A percentile compares a stretch with the other conserved stretches of the same genome.
These are phyloP conservation scores for Gibbula magus DNA, from an alignment of 2,888 invertebrate species.

Conservation along the genomic window DNA sequence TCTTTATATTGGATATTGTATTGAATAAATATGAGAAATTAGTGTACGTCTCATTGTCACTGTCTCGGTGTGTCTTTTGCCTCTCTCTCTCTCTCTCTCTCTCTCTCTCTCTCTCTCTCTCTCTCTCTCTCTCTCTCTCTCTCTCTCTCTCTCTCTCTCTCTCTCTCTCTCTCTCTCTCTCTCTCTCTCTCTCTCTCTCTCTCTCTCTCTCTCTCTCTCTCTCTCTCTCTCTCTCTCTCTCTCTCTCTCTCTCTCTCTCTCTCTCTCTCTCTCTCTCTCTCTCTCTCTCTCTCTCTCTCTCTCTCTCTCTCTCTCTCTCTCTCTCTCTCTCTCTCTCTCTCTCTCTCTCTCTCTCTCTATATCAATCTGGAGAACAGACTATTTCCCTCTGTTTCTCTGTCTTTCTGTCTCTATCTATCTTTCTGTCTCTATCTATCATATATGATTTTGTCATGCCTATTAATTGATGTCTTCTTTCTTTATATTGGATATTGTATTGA, in stretches of 20 bases:
- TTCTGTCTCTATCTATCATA: background rate
- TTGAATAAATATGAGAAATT: too few species aligned
- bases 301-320: constrained; percentile 17
- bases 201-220: background rate
- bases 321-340: background rate
- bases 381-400: constrained; percentile 12
- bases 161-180: constrained; percentile 2
- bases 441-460: too few species aligned
- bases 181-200: constrained; percentile 14
- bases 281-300: constrained; percentile 19
- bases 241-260: background rate
- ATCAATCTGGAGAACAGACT: background rate
- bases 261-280: background rate
- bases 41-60: background rate
- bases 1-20: too few species aligned
- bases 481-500: too few species aligned
- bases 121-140: background rate
- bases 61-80: background rate
- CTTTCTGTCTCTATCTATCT: background rate
- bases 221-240: background rate
- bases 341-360: background rate
- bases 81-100: background rate
- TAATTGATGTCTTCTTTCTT: too few species aligned
- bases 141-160: background rate
- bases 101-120: background rate